phyloP scores from a whole-genome alignment of 1,140 invertebrate species.

The Drosophila kikkawai region DNA sequence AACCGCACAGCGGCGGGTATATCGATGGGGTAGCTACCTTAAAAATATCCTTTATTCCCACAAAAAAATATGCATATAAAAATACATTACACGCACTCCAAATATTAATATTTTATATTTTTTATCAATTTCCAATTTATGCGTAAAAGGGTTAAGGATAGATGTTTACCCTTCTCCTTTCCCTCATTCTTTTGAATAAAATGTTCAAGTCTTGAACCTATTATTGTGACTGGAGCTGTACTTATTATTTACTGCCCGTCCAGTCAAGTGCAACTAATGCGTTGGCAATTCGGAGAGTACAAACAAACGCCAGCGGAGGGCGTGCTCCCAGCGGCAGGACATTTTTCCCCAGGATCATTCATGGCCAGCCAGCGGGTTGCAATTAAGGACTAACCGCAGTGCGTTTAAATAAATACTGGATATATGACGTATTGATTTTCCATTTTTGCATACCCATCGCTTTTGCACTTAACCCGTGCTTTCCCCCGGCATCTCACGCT shows the following conservation, averaged over 20 bases:
- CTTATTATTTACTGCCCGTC: conserved; percentile 3
- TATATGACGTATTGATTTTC: conserved; percentile 15
- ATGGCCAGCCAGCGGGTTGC: conserved; percentile 76
- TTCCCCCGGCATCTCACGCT: conserved; percentile 34
- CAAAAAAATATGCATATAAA: neutral
- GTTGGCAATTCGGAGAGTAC: conserved; percentile 40
- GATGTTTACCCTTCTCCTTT: neutral
- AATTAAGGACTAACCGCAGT: conserved; percentile 76
- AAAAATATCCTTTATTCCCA: neutral
- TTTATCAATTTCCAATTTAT: neutral
- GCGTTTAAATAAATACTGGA: conserved; percentile 26
- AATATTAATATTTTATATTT: neutral
- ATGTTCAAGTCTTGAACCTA: neutral
- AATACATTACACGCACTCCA: too few species aligned
- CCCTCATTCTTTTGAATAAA: neutral
- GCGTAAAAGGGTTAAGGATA: neutral
- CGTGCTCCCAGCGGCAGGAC: conserved; percentile 80
- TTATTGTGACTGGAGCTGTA: conserved; percentile 24
- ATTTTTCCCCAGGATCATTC: conserved; percentile 53
- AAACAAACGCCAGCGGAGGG: conserved; percentile 77
- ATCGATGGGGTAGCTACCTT: neutral
- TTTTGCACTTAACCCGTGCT: conserved; percentile 71
- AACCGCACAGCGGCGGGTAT: conserved; percentile 22
- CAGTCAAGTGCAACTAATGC: conserved; percentile 69
- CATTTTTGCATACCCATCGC: conserved; percentile 36